Percentiles rank a stretch among this genome's conserved stretches.
These are phyloP conservation scores for Acestrorhynchus altus DNA, from an alignment of 2,797 vertebrate species.

Conservation along the genomic window DNA sequence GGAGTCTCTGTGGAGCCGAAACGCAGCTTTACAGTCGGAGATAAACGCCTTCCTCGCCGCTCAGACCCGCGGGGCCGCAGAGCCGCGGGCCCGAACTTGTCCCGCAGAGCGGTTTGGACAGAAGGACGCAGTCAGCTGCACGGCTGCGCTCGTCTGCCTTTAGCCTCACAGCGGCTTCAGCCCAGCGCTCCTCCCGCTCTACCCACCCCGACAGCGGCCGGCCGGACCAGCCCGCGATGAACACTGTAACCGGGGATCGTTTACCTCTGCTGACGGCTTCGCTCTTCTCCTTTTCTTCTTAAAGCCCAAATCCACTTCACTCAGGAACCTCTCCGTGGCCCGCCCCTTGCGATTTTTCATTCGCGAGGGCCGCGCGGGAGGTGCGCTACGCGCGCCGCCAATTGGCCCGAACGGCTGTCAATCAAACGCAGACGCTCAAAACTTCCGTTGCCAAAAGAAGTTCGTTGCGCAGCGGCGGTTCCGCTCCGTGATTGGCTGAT, in stretches of 20 bases:
- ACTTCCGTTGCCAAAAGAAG: slow-evolving; percentile 79
- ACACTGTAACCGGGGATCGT: slow-evolving; percentile 66
- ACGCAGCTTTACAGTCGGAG: not conserved
- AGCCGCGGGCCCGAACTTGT: not conserved
- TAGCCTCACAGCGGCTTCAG: slow-evolving; percentile 32
- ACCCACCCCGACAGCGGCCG: not conserved
- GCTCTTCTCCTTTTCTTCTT: slow-evolving; percentile 79
- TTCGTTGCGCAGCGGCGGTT: slow-evolving; percentile 33
- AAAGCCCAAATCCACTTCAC: slow-evolving; percentile 82
- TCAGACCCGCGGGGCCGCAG: no score
- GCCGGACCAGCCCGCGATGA: slow-evolving; percentile 26
- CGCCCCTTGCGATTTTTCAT: slow-evolving; percentile 51
- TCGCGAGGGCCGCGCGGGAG: slow-evolving; percentile 38
- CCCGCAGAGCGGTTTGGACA: slow-evolving; percentile 15
- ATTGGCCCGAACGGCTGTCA: slow-evolving; percentile 38
- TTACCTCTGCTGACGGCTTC: slow-evolving; percentile 76
- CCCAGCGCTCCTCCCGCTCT: not conserved
- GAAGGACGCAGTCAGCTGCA: slow-evolving; percentile 48
- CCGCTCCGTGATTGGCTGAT: slow-evolving; percentile 48
- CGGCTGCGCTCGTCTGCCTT: slow-evolving; percentile 41
- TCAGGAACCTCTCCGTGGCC: slow-evolving; percentile 65
- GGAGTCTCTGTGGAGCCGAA: not conserved
- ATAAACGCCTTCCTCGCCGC: not conserved
- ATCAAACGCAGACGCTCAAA: slow-evolving; percentile 63
- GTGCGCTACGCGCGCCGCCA: not conserved